Evolutionary conservation across 2,888 invertebrate genomes (phyloP).

Genomic region (Pherbina coryleti): DNA sequence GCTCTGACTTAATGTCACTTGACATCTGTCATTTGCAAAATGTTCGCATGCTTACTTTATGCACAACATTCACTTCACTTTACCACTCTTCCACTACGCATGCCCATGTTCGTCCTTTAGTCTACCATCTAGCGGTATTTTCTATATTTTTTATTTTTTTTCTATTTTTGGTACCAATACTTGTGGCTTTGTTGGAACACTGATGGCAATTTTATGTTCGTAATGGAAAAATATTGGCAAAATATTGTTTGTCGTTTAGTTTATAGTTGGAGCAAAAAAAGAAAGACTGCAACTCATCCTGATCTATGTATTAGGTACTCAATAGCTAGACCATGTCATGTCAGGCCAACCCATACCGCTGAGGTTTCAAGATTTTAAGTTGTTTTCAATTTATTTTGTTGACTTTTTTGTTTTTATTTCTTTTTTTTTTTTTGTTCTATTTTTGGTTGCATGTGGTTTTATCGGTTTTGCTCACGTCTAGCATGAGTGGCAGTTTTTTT

Average conservation of each 20-base stretch:
- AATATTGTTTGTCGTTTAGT: slow-evolving; percentile 38
- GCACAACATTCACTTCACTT: not conserved
- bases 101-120: not conserved
- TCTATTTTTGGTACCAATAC: not conserved
- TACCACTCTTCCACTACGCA: not conserved
- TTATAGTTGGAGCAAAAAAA: not conserved
- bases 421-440: not conserved
- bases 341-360: not conserved
- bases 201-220: slow-evolving; percentile 35
- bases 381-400: not conserved
- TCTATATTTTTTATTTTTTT: not conserved
- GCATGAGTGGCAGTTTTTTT: not conserved
- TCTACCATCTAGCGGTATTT: not conserved
- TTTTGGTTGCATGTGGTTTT: slow-evolving; percentile 14
- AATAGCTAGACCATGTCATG: too few relatives aligned
- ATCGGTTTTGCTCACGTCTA: slow-evolving; percentile 9
- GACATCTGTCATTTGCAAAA: slow-evolving; percentile 66
- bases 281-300: slow-evolving; percentile 13
- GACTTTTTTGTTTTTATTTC: too few relatives aligned
- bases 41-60: not conserved
- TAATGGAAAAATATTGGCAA: slow-evolving; percentile 37
- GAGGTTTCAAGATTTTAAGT: not conserved
- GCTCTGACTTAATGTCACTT: slow-evolving; percentile 64
- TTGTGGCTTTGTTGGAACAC: slow-evolving; percentile 21
- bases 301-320: too few relatives aligned